phyloP scores from a whole-genome alignment of 1,140 invertebrate genomes.

The Campodea augens region DNA sequence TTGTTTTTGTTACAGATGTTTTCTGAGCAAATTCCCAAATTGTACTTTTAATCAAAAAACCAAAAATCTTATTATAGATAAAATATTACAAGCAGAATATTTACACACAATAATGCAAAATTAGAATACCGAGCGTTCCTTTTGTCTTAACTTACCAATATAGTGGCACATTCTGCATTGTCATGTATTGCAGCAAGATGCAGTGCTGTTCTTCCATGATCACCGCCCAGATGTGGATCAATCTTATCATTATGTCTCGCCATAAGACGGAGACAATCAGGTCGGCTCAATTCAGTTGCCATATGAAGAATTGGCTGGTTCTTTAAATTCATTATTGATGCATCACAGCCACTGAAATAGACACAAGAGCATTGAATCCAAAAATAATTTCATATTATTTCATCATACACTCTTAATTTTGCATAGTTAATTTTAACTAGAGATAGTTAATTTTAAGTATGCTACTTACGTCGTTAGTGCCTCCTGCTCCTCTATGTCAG shows the following conservation, averaged over 20 bases:
- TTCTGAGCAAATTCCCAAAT: too few relatives aligned
- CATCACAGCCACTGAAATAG: conserved; percentile 38
- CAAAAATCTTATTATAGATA: too few relatives aligned
- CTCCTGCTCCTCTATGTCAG: too few relatives aligned
- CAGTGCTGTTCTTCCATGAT: conserved; percentile 55
- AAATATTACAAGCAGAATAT: too few relatives aligned
- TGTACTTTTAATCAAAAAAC: too few relatives aligned
- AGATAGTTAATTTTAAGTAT: too few relatives aligned
- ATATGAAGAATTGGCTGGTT: conserved; percentile 57
- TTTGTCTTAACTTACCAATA: conserved; percentile 58
- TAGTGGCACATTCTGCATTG: conserved; percentile 51
- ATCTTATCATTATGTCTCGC: conserved; percentile 41
- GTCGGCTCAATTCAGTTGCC: conserved; percentile 52
- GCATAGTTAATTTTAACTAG: too few relatives aligned
- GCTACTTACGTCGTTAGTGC: too few relatives aligned
- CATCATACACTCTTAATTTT: too few relatives aligned
- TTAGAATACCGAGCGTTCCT: too few relatives aligned
- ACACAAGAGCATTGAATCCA: background rate
- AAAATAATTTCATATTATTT: background rate
- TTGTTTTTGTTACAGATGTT: too few relatives aligned
- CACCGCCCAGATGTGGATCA: conserved; percentile 48
- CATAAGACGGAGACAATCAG: conserved; percentile 42
- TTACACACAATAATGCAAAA: too few relatives aligned
- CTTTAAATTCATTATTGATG: conserved; percentile 48
- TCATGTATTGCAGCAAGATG: conserved; percentile 66